Base-by-base conservation (phyloP, 2,888 invertebrate genomes). In the Ochropleura plecta region DNA sequence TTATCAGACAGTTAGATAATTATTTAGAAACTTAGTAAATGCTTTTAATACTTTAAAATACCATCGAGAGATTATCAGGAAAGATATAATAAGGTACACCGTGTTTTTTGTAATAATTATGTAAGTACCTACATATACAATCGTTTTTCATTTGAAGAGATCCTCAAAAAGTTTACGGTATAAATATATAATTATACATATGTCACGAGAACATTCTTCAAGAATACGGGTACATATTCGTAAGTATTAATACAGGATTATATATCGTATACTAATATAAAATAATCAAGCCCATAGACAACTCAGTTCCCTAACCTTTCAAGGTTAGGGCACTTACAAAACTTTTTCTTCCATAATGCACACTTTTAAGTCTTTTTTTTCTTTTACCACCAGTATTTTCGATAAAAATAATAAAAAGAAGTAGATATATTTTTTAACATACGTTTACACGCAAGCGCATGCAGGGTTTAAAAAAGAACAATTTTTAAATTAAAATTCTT, bases 331-430 rank as follows among this genome's bases (percentile, higher is more conserved):
- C n/a, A 60, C 18, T 18, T 40, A 51, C 20, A 46, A 65, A 74
- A 62, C 40, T 0, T 48, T 6, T 51, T 79, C 60, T 46, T 63
- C 55, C 20, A 40, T 30, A 59, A 70, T 69, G 70, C 83, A 79
- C 71, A 40, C 12, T 44, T 64, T 40, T 70, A 49, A 64, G 79
- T 70, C 83, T 83, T 79, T 30, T 30, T n/a, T 30, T 49, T 79
- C 40, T 63, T 44, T 44, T 59, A 40, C 70, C 62, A 14, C 7
- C 63, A 49, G 51, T 49, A 64, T 59, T 82, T 82, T 42, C 30
- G 30, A 30, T 30, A 30, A 30, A 30, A 3, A 30, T 30, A 30
- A 30, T 30, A 30, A 2, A 30, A 30, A 30, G 30, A 30, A 30
- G 30, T 30, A 30, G 30, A 30, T 30, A 30, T 30, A 30, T 30